Evolutionary conservation across 2,888 invertebrate species (phyloP).

Genomic region (Portevinia maculata): DNA sequence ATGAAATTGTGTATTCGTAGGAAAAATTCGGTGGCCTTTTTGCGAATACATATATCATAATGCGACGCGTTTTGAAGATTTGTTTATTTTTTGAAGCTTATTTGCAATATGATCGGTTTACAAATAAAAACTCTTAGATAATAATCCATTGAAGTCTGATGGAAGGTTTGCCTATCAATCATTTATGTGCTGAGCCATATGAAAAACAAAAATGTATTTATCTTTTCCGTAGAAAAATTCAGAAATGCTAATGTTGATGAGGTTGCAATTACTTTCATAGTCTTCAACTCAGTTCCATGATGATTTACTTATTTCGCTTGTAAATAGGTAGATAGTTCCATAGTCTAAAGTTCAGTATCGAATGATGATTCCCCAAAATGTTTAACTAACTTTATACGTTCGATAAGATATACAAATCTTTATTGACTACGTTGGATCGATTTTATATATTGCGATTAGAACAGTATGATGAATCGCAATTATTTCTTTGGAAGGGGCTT

Average conservation of each 20-base stretch:
- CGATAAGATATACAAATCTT: not conserved
- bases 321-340: not conserved
- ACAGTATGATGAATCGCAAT: not conserved
- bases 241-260: not conserved
- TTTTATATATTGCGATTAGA: not conserved
- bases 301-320: too few relatives aligned
- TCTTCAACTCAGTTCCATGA: not conserved
- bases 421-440: not conserved
- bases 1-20: too few relatives aligned
- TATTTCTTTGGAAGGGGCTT: not conserved
- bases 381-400: not conserved
- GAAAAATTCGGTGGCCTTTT: too few relatives aligned
- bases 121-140: too few relatives aligned
- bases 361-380: not conserved
- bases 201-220: not conserved
- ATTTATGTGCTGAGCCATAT: too few relatives aligned
- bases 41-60: too few relatives aligned
- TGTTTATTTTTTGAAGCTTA: too few relatives aligned
- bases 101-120: too few relatives aligned
- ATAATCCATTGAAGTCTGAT: too few relatives aligned
- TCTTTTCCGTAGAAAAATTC: not conserved
- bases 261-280: not conserved
- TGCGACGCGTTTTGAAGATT: too few relatives aligned
- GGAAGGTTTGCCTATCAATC: too few relatives aligned
- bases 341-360: slow-evolving; percentile 4